Conservation (phyloP, 1,140 invertebrate genomes). For the Euura saliciscinereae region DNA sequence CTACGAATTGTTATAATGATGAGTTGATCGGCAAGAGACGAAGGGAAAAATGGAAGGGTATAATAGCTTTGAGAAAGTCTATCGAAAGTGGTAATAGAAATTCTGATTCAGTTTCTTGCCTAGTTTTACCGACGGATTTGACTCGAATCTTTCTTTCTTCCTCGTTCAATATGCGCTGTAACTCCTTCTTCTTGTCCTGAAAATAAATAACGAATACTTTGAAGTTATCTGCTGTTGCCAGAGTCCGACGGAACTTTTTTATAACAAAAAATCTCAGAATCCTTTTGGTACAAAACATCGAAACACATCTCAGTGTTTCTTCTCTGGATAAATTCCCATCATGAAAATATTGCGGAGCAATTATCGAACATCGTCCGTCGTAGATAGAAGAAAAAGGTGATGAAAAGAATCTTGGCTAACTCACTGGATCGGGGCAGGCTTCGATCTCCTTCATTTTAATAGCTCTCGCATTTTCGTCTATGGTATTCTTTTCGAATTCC, state of each 20-base stretch:
- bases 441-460: conserved; percentile 70
- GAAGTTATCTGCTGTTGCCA: conserved; percentile 10
- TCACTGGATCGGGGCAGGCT: conserved; percentile 68
- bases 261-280: conserved; percentile 21
- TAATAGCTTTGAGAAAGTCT: too few species aligned
- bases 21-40: neutral
- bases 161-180: conserved; percentile 72
- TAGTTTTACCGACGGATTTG: conserved; percentile 86
- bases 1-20: neutral
- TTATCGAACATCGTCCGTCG: too few species aligned
- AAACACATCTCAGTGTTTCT: neutral
- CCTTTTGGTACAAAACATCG: conserved; percentile 6
- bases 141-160: conserved; percentile 77
- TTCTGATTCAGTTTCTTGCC: conserved; percentile 55
- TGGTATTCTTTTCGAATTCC: conserved; percentile 83
- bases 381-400: conserved; percentile 3
- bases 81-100: neutral
- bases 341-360: conserved; percentile 15
- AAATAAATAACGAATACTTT: conserved; percentile 25
- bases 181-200: conserved; percentile 76
- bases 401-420: conserved; percentile 29
- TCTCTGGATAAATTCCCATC: conserved; percentile 15
- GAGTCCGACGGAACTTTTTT: neutral
- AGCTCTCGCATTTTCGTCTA: conserved; percentile 66
- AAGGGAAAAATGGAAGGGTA: conserved; percentile 22